These are phyloP conservation scores for Himalopsyche kuldschensis DNA, from an alignment of 2,888 invertebrate genomes.

Conservation along the genomic window DNA sequence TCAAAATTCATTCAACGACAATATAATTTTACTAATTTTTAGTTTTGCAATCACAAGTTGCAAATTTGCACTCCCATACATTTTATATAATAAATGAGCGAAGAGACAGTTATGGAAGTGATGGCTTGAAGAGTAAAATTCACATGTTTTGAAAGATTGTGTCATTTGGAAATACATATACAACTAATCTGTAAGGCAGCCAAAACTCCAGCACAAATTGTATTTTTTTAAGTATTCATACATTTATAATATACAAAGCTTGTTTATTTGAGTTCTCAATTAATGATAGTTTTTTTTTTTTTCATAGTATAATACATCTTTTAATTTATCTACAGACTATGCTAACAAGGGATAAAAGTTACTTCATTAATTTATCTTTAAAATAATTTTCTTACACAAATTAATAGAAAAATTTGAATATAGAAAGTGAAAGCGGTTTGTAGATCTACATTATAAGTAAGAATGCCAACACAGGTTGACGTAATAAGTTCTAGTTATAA, in stretches of 20 bases:
- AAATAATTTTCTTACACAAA: not conserved
- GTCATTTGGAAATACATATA: no score
- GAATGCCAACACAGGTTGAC: not conserved
- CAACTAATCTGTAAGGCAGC: not conserved
- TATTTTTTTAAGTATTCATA: not conserved
- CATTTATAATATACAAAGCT: not conserved
- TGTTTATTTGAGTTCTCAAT: not conserved
- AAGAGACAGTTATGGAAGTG: no score
- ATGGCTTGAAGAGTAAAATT: no score
- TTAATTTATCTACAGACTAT: not conserved
- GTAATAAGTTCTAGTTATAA: not conserved
- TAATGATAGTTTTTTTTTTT: not conserved
- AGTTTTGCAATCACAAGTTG: no score
- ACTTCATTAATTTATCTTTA: not conserved
- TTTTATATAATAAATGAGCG: no score
- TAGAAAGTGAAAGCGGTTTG: not conserved
- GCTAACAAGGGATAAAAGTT: not conserved
- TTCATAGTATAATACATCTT: not conserved
- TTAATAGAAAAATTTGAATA: not conserved
- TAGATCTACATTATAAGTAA: not conserved
- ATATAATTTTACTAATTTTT: no score
- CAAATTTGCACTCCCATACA: no score
- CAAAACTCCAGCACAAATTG: not conserved
- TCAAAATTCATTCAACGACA: no score
- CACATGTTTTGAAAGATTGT: no score